Evolutionary conservation across 2,888 invertebrate species (phyloP).

Genomic region (Neoitamus cyanurus): DNA sequence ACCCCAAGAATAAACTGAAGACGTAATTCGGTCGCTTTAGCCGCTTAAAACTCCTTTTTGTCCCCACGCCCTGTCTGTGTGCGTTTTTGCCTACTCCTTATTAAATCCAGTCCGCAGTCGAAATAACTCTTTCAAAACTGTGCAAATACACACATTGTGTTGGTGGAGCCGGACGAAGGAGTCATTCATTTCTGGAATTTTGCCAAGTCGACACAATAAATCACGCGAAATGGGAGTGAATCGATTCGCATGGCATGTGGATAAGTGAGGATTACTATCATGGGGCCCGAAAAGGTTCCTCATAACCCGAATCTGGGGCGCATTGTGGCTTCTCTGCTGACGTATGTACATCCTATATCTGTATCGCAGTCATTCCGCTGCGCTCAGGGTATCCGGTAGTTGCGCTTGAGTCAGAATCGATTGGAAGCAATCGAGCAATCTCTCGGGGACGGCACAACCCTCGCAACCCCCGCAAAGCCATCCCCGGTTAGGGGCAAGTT

Average conservation of each 20-base stretch:
- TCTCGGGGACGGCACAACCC: neutral
- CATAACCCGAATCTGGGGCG: conserved; percentile 26
- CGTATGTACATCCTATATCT: too few species aligned
- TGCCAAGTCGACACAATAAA: conserved; percentile 40
- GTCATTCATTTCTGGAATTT: conserved; percentile 37
- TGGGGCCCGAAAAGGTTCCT: neutral
- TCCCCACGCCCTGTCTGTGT: neutral
- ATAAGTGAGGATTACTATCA: conserved; percentile 34
- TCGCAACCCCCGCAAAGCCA: neutral
- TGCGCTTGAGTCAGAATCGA: neutral
- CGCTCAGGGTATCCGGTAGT: neutral
- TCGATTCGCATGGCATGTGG: neutral
- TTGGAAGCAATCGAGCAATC: neutral
- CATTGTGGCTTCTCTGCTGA: conserved; percentile 2
- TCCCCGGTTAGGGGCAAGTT: neutral
- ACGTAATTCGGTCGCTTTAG: neutral
- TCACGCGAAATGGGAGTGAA: conserved; percentile 28
- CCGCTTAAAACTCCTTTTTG: neutral
- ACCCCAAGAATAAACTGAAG: neutral
- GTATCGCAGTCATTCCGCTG: neutral
- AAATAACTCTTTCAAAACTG: neutral
- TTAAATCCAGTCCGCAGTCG: neutral
- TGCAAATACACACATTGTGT: neutral
- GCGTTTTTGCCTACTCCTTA: neutral
- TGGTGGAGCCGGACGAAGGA: neutral